phyloP scores from a whole-genome alignment of 1,140 invertebrate species.

The Popillia japonica region DNA sequence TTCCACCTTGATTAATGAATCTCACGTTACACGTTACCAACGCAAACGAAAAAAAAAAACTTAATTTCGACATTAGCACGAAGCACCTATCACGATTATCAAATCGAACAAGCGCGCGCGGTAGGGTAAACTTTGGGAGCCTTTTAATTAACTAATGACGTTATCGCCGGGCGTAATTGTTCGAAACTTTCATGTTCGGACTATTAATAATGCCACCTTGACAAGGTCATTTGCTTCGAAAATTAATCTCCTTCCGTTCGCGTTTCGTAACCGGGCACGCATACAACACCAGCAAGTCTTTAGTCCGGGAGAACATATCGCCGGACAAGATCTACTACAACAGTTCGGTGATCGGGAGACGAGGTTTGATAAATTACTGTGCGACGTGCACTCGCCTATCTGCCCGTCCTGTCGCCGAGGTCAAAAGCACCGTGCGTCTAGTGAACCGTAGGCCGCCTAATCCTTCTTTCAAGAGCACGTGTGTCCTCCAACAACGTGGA shows the following conservation, averaged over 20 bases:
- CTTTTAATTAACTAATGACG: slow-evolving; percentile 16
- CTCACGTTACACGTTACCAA: too few relatives aligned
- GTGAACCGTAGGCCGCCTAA: background rate
- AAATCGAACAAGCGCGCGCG: background rate
- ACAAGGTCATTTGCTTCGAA: slow-evolving; percentile 14
- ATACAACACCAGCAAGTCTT: background rate
- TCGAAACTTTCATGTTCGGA: slow-evolving; percentile 10
- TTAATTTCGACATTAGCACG: too few relatives aligned
- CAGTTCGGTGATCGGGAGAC: background rate
- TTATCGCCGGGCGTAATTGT: slow-evolving; percentile 1
- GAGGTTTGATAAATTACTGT: slow-evolving; percentile 9
- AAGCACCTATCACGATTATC: too few relatives aligned
- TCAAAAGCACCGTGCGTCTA: slow-evolving; percentile 8
- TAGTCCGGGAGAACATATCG: background rate
- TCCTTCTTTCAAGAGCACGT: background rate
- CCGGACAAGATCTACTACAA: slow-evolving; percentile 13
- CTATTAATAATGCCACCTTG: slow-evolving; percentile 6
- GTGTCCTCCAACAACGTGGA: background rate
- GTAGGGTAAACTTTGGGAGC: background rate
- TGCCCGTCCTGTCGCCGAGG: background rate
- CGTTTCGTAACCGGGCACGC: slow-evolving; percentile 16
- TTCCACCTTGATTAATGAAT: too few relatives aligned
- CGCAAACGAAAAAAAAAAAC: too few relatives aligned
- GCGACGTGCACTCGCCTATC: background rate
- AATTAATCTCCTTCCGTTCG: slow-evolving; percentile 10